These are phyloP conservation scores for Schrankia costaestrigalis DNA, from an alignment of 2,888 invertebrate species.

Conservation along the genomic window DNA sequence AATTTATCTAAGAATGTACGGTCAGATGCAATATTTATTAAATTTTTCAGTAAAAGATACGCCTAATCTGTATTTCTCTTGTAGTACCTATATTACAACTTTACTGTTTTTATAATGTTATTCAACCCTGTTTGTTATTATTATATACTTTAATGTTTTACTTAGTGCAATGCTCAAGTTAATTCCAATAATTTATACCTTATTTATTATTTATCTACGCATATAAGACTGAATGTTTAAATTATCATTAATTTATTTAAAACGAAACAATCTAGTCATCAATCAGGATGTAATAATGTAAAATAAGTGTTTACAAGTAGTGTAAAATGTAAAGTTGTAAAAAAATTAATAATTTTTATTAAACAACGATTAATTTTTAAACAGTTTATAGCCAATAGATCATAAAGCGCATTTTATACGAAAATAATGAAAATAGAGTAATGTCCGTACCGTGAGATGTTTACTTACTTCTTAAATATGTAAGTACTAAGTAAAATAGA, in stretches of 20 bases:
- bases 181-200: constrained; percentile 16
- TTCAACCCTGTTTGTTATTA: constrained; percentile 13
- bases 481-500: too few relatives aligned
- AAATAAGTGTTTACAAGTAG: constrained; percentile 31
- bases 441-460: constrained; percentile 10
- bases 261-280: constrained; percentile 31
- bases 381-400: constrained; percentile 33
- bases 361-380: constrained; percentile 57
- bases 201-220: constrained; percentile 31
- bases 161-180: constrained; percentile 28
- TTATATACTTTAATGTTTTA: constrained; percentile 19
- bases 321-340: constrained; percentile 50
- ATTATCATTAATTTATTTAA: constrained; percentile 31
- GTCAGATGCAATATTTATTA: too few relatives aligned
- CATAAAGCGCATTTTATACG: constrained; percentile 50
- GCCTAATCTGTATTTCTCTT: too few relatives aligned
- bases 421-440: constrained; percentile 32
- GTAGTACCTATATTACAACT: too few relatives aligned
- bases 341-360: constrained; percentile 41
- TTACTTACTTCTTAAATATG: too few relatives aligned
- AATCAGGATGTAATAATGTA: constrained; percentile 26
- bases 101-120: constrained; percentile 18
- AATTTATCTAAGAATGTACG: too few relatives aligned
- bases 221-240: constrained; percentile 44
- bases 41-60: too few relatives aligned